Evolutionary conservation across 2,888 invertebrate species (phyloP).

Genomic region (Pilophorus perplexus): DNA sequence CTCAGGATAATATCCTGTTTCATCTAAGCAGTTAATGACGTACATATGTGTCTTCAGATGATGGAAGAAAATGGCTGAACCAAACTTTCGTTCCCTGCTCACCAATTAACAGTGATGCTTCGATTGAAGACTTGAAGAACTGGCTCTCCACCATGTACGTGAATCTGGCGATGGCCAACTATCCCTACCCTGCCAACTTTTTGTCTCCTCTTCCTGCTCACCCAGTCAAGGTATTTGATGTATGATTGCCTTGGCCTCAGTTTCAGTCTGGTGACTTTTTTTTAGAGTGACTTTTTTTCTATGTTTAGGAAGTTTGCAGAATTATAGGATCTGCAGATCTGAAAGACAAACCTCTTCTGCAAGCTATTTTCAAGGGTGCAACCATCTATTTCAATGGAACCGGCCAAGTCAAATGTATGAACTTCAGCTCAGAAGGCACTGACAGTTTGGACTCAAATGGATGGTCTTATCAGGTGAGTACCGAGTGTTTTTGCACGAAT

Average conservation of each 20-base stretch:
- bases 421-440: conserved; percentile 60
- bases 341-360: conserved; percentile 58
- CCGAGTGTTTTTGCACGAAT: too few species aligned
- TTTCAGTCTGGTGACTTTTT: too few species aligned
- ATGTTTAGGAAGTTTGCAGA: conserved; percentile 57
- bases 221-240: conserved; percentile 70
- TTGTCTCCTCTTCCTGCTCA: conserved; percentile 77
- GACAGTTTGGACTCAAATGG: conserved; percentile 64
- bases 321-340: conserved; percentile 54
- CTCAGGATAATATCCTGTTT: not conserved
- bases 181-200: conserved; percentile 85
- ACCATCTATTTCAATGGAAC: conserved; percentile 80
- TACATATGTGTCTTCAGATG: conserved; percentile 52
- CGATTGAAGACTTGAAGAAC: conserved; percentile 59
- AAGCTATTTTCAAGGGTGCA: conserved; percentile 65
- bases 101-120: conserved; percentile 55
- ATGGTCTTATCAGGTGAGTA: conserved; percentile 77
- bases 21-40: not conserved
- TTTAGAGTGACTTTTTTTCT: not conserved
- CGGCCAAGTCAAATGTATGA: conserved; percentile 66
- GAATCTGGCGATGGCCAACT: conserved; percentile 90
- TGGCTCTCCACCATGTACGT: conserved; percentile 73
- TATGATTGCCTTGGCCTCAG: too few species aligned
- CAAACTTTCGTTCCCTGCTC: conserved; percentile 70
- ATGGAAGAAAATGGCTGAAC: conserved; percentile 68